These are phyloP conservation scores for Drosophila siamana DNA, from an alignment of 2,888 invertebrate genomes.

Conservation along the genomic window DNA sequence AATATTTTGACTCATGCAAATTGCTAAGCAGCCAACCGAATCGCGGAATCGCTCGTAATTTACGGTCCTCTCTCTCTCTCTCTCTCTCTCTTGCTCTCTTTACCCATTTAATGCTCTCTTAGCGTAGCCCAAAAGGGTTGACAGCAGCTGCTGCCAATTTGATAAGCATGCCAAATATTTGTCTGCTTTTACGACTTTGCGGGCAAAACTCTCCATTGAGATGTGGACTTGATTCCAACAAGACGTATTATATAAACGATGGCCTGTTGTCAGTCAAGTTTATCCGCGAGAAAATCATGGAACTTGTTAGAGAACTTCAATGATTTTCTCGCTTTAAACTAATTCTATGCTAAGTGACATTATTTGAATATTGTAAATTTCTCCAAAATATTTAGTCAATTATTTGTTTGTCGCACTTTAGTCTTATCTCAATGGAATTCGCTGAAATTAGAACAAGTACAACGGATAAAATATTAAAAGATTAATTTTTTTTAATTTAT, in stretches of 20 bases:
- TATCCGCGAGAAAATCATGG: background rate
- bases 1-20: conserved; percentile 77
- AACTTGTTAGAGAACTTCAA: background rate
- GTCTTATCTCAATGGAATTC: no score
- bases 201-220: conserved; percentile 1
- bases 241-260: background rate
- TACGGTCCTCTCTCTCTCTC: background rate
- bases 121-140: conserved; percentile 23
- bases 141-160: conserved; percentile 36
- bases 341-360: no score
- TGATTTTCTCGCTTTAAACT: no score
- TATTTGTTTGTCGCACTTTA: no score
- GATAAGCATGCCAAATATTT: conserved; percentile 41
- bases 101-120: background rate
- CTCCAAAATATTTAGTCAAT: no score
- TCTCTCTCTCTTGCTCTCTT: background rate
- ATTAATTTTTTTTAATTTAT: no score
- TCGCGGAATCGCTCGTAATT: background rate
- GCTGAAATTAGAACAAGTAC: no score
- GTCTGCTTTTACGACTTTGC: conserved; percentile 9
- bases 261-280: background rate
- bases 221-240: background rate
- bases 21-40: conserved; percentile 26
- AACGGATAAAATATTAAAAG: no score
- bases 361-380: no score